Evolutionary conservation across 2,888 invertebrate genomes (phyloP).

Genomic region (Pachycephus smyrnensis): DNA sequence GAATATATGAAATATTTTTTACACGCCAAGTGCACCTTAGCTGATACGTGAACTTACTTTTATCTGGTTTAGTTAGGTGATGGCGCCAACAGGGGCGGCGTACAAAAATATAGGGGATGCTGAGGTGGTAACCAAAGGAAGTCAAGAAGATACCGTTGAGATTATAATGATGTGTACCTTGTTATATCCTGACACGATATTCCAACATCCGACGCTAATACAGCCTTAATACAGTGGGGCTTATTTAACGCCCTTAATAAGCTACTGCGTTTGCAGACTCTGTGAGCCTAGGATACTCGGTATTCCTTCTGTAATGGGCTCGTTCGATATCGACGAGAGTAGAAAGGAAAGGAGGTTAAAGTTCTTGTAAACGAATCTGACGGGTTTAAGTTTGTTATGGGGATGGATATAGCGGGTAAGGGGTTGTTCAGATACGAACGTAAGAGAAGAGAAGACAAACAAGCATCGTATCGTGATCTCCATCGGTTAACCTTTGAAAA

Average conservation of each 20-base stretch:
- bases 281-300: neutral
- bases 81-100: neutral
- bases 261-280: neutral
- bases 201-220: neutral
- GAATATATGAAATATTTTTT: neutral
- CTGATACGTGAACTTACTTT: neutral
- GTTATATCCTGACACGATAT: neutral
- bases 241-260: constrained; percentile 1
- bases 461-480: neutral
- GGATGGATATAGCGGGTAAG: neutral
- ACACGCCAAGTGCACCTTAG: neutral
- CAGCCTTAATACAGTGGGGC: neutral
- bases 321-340: neutral
- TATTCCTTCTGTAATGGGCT: neutral
- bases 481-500: neutral
- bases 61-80: neutral
- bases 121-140: neutral
- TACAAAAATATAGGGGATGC: neutral
- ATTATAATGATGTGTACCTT: neutral
- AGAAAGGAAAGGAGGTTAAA: neutral
- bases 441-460: neutral
- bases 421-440: neutral
- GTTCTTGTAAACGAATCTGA: neutral
- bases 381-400: neutral
- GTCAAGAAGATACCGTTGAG: neutral